Percentiles rank a stretch among this genome's conserved stretches.
These are phyloP conservation scores for Lepidurus arcticus DNA, from an alignment of 1,140 invertebrate genomes.

Conservation along the genomic window DNA sequence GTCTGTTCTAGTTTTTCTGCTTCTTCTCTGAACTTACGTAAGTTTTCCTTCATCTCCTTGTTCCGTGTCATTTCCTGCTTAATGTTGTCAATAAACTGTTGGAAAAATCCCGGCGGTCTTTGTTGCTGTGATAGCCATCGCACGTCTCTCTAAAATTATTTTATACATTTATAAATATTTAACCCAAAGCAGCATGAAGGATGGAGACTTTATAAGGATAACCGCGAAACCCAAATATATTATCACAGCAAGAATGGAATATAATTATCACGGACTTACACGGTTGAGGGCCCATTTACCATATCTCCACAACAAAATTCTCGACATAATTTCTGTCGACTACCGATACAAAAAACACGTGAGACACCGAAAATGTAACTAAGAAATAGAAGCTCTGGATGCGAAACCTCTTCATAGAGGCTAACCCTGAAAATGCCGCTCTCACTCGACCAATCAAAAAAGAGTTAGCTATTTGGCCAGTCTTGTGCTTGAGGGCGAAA, in stretches of 20 bases:
- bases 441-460: too few relatives aligned
- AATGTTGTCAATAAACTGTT: conserved; percentile 86
- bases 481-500: not conserved
- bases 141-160: not conserved
- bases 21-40: conserved; percentile 94
- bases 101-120: conserved; percentile 64
- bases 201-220: not conserved
- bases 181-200: not conserved
- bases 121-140: conserved; percentile 28
- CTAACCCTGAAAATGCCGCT: too few relatives aligned
- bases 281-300: not conserved
- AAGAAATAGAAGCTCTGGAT: too few relatives aligned
- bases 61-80: conserved; percentile 90
- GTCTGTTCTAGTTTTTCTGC: conserved; percentile 96
- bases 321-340: not conserved
- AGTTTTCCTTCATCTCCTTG: conserved; percentile 97
- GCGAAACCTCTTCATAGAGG: too few relatives aligned
- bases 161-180: not conserved
- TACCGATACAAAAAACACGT: not conserved
- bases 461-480: too few relatives aligned
- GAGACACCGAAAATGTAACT: not conserved
- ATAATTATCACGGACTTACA: not conserved
- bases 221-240: not conserved
- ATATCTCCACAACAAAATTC: conserved; percentile 1
- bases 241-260: too few relatives aligned